Evolutionary conservation across 1,140 invertebrate genomes (phyloP), one percentile per base, ranked within the genome.

Genomic region (Hyles euphorbiae): DNA sequence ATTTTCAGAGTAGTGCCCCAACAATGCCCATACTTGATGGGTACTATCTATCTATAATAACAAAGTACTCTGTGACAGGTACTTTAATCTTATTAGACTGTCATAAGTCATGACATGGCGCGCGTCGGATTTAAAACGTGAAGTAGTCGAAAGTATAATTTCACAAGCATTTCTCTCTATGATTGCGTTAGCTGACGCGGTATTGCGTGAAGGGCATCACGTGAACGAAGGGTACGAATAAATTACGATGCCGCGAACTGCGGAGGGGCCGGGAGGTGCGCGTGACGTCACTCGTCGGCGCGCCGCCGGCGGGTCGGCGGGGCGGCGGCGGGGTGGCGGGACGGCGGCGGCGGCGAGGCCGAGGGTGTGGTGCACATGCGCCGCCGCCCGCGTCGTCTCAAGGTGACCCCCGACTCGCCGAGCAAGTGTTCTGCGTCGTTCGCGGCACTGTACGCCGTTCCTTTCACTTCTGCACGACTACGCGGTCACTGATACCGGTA

Each of bases 311-410:
- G 5, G 36, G 36, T 5, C 36, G 57, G 55, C 66, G 66, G 60
- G 72, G 70, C 60, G 78, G 74, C 75, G 78, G n/a, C n/a, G n/a
- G n/a, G 70, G 84, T 9, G 44, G 66, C 58, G 61, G 64, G n/a
- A n/a, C 54, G 6, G 70, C 58, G 70, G 65, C 46, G 53, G 58
- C 34, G 63, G 53, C 63, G 70, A 67, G 74, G 72, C 61, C 71
- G 81, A 83, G 79, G 82, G 84, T 83, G 84, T 87, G 84, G 81
- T 82, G 77, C 84, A 87, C 84, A 87, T 87, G 84, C 83, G 84
- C 82, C 71, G 64, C 60, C 60, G 68, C 61, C 65, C 75, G 74
- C 68, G 68, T 61, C 72, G 73, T 60, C 66, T 82, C 84, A 87
- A 87, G 84, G 84, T 87, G 84, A 87, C 84, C 83, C 77, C 79